Percentiles rank a stretch among this genome's conserved stretches.
These are phyloP conservation scores for Phaenicophaeus curvirostris DNA, from an alignment of 2,797 vertebrate species.

Conservation along the genomic window DNA sequence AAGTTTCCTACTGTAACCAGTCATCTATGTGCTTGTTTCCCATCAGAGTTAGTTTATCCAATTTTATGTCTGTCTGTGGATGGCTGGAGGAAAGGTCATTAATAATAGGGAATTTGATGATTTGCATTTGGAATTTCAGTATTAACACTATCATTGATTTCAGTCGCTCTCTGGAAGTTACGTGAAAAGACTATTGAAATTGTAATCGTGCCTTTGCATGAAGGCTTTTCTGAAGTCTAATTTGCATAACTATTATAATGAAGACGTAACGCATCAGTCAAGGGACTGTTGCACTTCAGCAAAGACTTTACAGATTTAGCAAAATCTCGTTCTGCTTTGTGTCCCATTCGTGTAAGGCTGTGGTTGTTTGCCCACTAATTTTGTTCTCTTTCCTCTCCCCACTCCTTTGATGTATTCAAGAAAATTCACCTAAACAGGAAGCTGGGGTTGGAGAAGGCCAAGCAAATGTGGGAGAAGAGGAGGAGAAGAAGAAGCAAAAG, in stretches of 20 bases:
- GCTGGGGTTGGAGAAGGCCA: slow-evolving; percentile 84
- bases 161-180: background rate
- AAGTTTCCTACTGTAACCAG: background rate
- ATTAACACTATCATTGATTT: background rate
- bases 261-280: background rate
- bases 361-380: background rate
- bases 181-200: background rate
- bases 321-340: background rate
- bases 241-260: background rate
- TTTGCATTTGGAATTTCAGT: background rate
- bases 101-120: background rate
- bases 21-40: background rate
- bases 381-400: background rate
- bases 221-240: background rate
- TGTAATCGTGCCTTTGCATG: background rate
- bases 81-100: background rate
- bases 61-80: background rate
- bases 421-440: slow-evolving; percentile 89
- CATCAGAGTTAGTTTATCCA: background rate
- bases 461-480: slow-evolving; percentile 88
- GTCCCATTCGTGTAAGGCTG: background rate
- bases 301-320: background rate
- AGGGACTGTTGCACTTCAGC: background rate
- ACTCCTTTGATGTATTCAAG: slow-evolving; percentile 44
- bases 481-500: slow-evolving; percentile 99